Base-by-base conservation (phyloP, 2,888 invertebrate species). In the Yponomeuta sedellus region DNA sequence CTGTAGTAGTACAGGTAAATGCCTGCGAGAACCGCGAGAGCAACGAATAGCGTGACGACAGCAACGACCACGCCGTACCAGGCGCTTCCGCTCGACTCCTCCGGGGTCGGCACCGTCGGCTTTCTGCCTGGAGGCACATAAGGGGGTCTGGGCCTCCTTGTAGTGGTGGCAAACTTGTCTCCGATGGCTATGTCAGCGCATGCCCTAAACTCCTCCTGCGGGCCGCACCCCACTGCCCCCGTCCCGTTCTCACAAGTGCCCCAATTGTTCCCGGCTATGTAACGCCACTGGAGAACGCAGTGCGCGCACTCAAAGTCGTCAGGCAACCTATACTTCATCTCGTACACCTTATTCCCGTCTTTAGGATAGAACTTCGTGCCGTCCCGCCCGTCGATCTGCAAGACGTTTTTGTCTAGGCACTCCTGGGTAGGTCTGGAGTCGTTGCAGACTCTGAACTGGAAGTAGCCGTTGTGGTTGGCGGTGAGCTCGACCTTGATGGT, bases 281-380 rank as follows among this genome's bases (percentile, higher is more conserved):
- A 97, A 72, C 95, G 93, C 97, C 97, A 97, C 78, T 97, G 97
- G 67, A 97, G 86, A 4, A 97, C 93, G 78, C 97, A 97, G 79
- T 96, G 96, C 12, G 92, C 84, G 80, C 97, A 97, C 62, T 94
- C 93, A 19, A 96, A 75, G 57, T 92, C 94, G 67, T 91, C 83
- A 1, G 92, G 93, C 65, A 95, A 82, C 71, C 92, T 91, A 70
- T 94, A 94, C 71, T 93, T 93, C 81, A 95, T 95, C 77, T 96
- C 95, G 80, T 96, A 97, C 20, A 96, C 92, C 75, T 93, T 94
- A 73, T 95, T 96, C 0, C 97, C 96, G 59, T 95, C 94, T 68
- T 93, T 94, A 0, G 96, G 96, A 78, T 94, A 96, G 77, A 93
- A 96, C 69, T 94, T 92, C 6, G 92, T 92, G 5, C 90, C 87